Percentiles rank a stretch among this genome's conserved stretches.
phyloP scores from a whole-genome alignment of 2,888 invertebrate species.

The Carterocephalus palaemon region DNA sequence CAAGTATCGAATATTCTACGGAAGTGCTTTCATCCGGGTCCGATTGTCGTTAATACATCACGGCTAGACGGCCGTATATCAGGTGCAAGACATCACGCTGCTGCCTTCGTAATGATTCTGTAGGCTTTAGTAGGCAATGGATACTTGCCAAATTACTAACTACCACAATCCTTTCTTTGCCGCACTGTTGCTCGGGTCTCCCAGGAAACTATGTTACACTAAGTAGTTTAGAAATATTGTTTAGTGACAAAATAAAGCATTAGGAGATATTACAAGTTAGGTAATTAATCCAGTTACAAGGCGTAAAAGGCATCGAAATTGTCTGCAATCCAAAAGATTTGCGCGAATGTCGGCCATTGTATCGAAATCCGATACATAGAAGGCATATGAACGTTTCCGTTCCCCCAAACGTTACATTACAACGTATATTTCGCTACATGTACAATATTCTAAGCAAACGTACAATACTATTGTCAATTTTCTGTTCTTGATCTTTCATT shows the following conservation, averaged over 20 bases:
- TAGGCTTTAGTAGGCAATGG: no score
- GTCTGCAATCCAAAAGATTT: conserved; percentile 8
- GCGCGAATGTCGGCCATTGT: conserved; percentile 9
- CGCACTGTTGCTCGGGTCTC: no score
- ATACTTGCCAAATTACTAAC: no score
- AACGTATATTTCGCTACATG: not conserved
- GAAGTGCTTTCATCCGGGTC: conserved; percentile 14
- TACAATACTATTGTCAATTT: no score
- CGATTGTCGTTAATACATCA: conserved; percentile 20
- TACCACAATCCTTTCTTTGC: no score
- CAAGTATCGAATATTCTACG: conserved; percentile 18
- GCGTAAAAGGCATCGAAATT: conserved; percentile 1
- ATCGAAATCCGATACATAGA: conserved; percentile 15
- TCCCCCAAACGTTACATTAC: conserved; percentile 10
- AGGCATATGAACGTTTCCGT: conserved; percentile 6
- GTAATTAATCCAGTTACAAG: conserved; percentile 3
- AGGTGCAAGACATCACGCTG: conserved; percentile 4
- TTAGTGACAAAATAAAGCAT: no score
- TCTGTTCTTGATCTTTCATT: not conserved
- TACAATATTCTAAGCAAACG: conserved; percentile 4
- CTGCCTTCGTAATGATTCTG: no score
- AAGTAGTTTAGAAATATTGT: no score
- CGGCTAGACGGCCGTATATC: conserved; percentile 13
- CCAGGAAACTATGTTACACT: no score
- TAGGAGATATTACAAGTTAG: not conserved